phyloP scores from a whole-genome alignment of 1,140 invertebrate species.

The Lepidurus apus region DNA sequence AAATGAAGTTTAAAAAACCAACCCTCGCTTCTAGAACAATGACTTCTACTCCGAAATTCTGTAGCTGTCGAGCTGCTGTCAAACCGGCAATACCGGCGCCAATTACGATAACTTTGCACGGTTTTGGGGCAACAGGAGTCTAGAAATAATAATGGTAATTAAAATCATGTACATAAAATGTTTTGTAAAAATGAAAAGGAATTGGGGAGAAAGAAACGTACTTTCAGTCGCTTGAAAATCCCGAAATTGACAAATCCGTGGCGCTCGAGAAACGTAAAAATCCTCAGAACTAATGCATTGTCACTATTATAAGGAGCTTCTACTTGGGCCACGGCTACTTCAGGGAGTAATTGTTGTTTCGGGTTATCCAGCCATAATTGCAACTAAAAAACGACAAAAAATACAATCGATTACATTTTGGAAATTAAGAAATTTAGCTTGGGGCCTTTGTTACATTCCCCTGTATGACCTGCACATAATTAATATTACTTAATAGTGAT shows the following conservation, averaged over 20 bases:
- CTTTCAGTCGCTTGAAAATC: slow-evolving; percentile 80
- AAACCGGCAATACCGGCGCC: slow-evolving; percentile 91
- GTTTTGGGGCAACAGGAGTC: slow-evolving; percentile 66
- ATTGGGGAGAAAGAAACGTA: slow-evolving; percentile 40
- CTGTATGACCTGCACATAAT: slow-evolving; percentile 25
- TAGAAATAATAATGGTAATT: slow-evolving; percentile 38
- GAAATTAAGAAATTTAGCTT: background rate
- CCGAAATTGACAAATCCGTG: slow-evolving; percentile 99
- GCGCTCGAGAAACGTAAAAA: slow-evolving; percentile 88
- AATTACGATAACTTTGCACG: slow-evolving; percentile 88
- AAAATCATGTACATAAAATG: background rate
- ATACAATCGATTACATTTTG: slow-evolving; percentile 20
- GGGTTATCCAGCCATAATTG: slow-evolving; percentile 96
- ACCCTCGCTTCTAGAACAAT: slow-evolving; percentile 87
- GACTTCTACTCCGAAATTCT: slow-evolving; percentile 94
- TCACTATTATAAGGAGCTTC: slow-evolving; percentile 91
- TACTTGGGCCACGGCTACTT: slow-evolving; percentile 71
- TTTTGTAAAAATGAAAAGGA: slow-evolving; percentile 12
- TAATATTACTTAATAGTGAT: slow-evolving; percentile 28
- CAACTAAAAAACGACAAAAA: slow-evolving; percentile 50
- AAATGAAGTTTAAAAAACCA: slow-evolving; percentile 35
- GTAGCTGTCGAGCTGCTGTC: slow-evolving; percentile 86
- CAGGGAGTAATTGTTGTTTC: slow-evolving; percentile 80
- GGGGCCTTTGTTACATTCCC: background rate
- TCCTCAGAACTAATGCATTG: slow-evolving; percentile 68